A percentile compares a stretch with the other conserved stretches of the same genome.
These are phyloP conservation scores for Ptychoptera albimana DNA, from an alignment of 2,888 invertebrate species.

Conservation along the genomic window DNA sequence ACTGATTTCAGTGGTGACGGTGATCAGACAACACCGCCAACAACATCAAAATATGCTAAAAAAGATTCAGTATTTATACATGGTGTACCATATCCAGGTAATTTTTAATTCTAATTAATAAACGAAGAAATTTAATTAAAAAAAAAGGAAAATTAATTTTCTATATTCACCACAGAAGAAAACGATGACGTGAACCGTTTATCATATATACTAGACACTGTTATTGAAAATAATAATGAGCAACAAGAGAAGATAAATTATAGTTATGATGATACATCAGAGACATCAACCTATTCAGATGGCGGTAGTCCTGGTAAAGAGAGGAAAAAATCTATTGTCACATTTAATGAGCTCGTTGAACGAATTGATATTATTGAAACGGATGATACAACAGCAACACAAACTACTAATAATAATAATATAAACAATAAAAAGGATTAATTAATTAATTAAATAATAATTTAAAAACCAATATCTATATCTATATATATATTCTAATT, in stretches of 20 bases:
- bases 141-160: not conserved
- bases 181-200: not conserved
- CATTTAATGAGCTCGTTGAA: conserved; percentile 39
- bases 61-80: not conserved
- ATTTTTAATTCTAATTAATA: not conserved
- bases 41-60: not conserved
- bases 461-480: no score
- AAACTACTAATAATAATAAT: not conserved
- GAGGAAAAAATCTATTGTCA: conserved; percentile 35
- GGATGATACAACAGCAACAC: not conserved
- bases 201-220: conserved; percentile 4
- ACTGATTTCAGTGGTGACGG: not conserved
- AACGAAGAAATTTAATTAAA: not conserved
- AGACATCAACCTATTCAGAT: not conserved
- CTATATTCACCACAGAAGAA: not conserved
- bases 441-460: no score
- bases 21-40: not conserved
- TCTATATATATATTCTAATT: no score
- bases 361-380: conserved; percentile 33
- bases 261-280: not conserved
- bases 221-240: not conserved
- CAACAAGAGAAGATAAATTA: conserved; percentile 1
- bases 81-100: not conserved
- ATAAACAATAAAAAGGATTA: no score
- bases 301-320: not conserved